Evolutionary conservation across 1,140 invertebrate species (phyloP), one percentile per base, ranked within the genome.

Genomic region (Myzus persicae): DNA sequence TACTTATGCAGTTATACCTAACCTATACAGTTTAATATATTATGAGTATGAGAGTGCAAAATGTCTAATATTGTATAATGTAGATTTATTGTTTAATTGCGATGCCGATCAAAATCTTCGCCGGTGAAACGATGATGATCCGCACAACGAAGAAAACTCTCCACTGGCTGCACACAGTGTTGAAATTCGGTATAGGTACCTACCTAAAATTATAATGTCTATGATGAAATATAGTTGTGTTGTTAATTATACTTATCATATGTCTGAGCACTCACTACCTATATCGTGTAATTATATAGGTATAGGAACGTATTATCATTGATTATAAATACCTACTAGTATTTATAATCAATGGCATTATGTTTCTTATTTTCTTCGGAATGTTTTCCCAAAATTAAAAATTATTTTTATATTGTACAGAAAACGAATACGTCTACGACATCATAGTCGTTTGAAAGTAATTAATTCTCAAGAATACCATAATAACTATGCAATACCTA

Each of bases 41-140:
- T n/a, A n/a, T n/a, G 59, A 76, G 59, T 76, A 76, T 76, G 59
- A 76, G n/a, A 76, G 59, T n/a, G 59, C 59, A 76, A 76, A 76
- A 76, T 11, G n/a, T 67, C 11, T n/a, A 31, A 54, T 26, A 54
- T n/a, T 51, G 48, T 76, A 76, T 76, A 76, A 76, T 76, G 59
- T 76, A n/a, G 59, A n/a, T n/a, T 76, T 76, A 76, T 76, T 76
- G 59, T 76, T 76, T 76, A 76, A 76, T 76, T 76, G 18, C 5
- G n/a, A 76, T n/a, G n/a, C 59, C 59, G 59, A 76, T 76, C 31
- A n/a, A 76, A 76, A 76, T 36, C 59, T 36, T 76, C n/a, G 1
- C n/a, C 59, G 14, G 59, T 76, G n/a, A n/a, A 76, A 76, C 31
- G 59, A n/a, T 76, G 59, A 76, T 76, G 14, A 36, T 76, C 59